Evolutionary conservation across 2,113 vertebrate species (phyloP).

Genomic region (Hemichromis elongatus): DNA sequence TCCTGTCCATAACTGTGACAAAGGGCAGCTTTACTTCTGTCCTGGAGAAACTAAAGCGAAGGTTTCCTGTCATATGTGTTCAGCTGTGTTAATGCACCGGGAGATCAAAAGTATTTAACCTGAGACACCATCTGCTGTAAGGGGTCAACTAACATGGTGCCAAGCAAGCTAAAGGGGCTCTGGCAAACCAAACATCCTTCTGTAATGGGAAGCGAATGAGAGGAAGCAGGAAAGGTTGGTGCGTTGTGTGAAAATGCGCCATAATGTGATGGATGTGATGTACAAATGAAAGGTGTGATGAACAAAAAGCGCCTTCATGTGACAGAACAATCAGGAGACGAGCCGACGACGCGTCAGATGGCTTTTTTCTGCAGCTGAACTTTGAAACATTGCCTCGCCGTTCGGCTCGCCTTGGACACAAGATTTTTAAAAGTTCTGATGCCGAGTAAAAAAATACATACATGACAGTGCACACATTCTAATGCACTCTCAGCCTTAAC

Average conservation of each 20-base stretch:
- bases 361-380: neutral
- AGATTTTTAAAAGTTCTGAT: neutral
- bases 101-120: neutral
- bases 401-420: neutral
- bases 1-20: neutral
- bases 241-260: too few species aligned
- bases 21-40: neutral
- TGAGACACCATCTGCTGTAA: neutral
- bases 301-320: neutral
- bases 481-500: neutral
- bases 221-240: neutral
- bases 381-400: neutral
- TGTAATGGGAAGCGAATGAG: neutral
- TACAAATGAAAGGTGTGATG: neutral
- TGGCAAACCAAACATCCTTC: neutral
- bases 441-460: accelerated
- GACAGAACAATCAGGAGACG: neutral
- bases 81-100: accelerated
- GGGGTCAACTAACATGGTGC: too few species aligned
- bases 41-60: neutral
- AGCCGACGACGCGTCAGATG: neutral
- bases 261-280: too few species aligned
- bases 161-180: too few species aligned
- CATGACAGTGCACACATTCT: accelerated
- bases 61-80: neutral